Evolutionary conservation across 2,797 vertebrate species (phyloP).

Genomic region (Synaphobranchus kaupii): DNA sequence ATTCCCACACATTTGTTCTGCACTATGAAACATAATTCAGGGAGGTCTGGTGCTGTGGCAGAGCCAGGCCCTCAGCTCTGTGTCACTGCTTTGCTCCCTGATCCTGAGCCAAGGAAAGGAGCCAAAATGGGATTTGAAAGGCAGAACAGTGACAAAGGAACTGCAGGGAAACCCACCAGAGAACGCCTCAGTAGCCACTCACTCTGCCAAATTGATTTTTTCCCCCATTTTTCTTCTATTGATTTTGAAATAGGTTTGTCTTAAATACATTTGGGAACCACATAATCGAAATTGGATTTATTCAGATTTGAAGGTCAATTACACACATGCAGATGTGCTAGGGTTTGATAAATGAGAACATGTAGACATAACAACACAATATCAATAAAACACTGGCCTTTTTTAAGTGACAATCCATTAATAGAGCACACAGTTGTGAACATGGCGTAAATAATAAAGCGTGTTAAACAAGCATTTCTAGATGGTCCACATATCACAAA

Average conservation of each 20-base stretch:
- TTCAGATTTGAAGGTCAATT: constrained; percentile 9
- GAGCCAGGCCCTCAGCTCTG: neutral
- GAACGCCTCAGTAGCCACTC: neutral
- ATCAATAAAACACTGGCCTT: neutral
- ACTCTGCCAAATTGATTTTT: neutral
- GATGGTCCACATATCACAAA: neutral
- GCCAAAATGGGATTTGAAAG: neutral
- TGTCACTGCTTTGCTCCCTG: neutral
- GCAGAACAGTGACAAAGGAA: neutral
- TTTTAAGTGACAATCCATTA: neutral
- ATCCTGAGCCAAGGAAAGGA: neutral
- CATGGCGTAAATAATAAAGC: neutral
- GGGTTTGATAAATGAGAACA: neutral
- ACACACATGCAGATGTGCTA: neutral
- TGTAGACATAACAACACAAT: neutral
- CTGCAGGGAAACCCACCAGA: neutral
- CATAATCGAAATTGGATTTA: neutral
- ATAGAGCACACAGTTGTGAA: neutral
- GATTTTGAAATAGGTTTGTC: constrained; percentile 9
- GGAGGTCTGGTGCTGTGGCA: neutral
- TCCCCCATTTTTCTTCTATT: neutral
- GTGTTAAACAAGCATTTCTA: neutral
- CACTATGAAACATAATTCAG: neutral
- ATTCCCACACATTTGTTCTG: no score
- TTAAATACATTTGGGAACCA: neutral